phyloP scores from a whole-genome alignment of 2,797 vertebrate genomes.

The Thripadectes ignobilis region DNA sequence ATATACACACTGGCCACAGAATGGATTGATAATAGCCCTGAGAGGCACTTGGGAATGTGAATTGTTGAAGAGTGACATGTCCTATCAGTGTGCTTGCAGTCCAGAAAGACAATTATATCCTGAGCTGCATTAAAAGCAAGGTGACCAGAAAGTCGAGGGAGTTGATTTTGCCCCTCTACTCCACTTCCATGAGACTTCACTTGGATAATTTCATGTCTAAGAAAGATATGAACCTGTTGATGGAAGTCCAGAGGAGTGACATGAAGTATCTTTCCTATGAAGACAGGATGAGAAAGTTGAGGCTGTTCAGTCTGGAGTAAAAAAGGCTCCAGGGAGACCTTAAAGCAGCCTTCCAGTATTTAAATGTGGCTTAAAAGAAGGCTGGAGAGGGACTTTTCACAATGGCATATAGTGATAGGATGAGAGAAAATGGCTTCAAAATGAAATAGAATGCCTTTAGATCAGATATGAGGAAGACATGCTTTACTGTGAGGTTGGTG shows the following conservation, averaged over 20 bases:
- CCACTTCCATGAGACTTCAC: not conserved
- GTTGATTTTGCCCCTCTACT: not conserved
- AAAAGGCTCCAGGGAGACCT: not conserved
- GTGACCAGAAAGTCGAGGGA: not conserved
- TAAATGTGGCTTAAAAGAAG: not conserved
- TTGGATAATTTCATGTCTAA: not conserved
- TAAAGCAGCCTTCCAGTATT: not conserved
- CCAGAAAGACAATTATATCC: not conserved
- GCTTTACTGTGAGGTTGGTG: not conserved
- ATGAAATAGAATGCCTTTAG: not conserved
- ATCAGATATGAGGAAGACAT: not conserved
- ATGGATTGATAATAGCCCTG: not conserved
- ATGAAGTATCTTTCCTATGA: not conserved
- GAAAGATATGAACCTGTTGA: not conserved
- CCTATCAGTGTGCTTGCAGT: too few species aligned
- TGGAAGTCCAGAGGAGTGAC: not conserved
- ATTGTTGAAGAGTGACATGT: rapidly evolving
- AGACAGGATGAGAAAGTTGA: not conserved
- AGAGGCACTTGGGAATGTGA: not conserved
- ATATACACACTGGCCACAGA: not conserved
- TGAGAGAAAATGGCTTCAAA: not conserved
- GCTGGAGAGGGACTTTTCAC: not conserved
- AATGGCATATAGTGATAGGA: not conserved
- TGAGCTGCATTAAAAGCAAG: not conserved
- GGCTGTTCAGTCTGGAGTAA: not conserved